These are phyloP conservation scores for Ostrea denselamellosa DNA, from an alignment of 1,140 invertebrate genomes.

Conservation along the genomic window DNA sequence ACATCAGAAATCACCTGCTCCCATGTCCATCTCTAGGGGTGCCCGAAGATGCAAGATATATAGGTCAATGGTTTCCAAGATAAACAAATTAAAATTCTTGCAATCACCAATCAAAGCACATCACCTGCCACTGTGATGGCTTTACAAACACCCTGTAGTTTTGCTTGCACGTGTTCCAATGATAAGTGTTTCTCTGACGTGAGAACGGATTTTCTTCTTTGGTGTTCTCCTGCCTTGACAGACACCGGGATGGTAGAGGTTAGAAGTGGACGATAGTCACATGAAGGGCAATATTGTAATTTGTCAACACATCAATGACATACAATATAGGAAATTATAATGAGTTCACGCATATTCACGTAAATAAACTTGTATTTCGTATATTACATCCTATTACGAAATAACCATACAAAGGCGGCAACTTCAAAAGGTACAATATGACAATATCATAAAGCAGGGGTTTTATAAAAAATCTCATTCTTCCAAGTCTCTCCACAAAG, in stretches of 20 bases:
- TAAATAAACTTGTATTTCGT: background rate
- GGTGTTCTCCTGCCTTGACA: background rate
- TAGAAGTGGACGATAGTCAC: background rate
- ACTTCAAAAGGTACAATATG: too few species aligned
- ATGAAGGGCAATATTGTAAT: background rate
- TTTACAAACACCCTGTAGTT: constrained; percentile 38
- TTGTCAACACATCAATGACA: background rate
- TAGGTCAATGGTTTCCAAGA: constrained; percentile 37
- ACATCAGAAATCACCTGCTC: constrained; percentile 24
- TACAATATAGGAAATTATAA: background rate
- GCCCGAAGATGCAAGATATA: constrained; percentile 32
- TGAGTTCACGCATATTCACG: too few species aligned
- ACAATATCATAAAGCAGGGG: too few species aligned
- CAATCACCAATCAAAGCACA: constrained; percentile 39
- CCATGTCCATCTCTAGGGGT: background rate
- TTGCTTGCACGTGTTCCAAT: constrained; percentile 34
- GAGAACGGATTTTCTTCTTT: constrained; percentile 22
- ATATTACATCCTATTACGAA: background rate
- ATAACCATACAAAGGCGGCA: too few species aligned
- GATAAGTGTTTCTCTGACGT: constrained; percentile 35
- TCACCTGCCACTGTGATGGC: constrained; percentile 26
- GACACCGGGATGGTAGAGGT: background rate
- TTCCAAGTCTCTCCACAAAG: too few species aligned
- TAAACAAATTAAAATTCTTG: constrained; percentile 40
- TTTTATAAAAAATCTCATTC: too few species aligned